phyloP scores from a whole-genome alignment of 1,140 invertebrate species.

The Chironomus striatipennis region DNA sequence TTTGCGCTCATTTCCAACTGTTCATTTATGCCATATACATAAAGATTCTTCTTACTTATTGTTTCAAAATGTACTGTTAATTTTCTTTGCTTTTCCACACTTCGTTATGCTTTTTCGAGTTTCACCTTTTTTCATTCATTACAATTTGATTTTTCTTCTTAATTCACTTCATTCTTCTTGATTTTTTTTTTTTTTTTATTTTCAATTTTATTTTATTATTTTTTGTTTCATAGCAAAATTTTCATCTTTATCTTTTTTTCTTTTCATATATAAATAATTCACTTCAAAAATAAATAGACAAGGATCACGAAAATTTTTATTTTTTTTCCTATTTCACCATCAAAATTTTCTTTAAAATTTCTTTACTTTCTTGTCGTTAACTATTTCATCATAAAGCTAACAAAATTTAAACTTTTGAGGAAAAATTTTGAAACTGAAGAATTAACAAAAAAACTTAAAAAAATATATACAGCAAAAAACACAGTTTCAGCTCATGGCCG shows the following conservation, averaged over 20 bases:
- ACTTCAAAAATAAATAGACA: no score
- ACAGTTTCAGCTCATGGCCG: conserved; percentile 13
- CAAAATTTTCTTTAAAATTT: no score
- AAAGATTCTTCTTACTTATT: conserved; percentile 5
- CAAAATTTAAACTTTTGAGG: background rate
- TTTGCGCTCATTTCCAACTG: conserved; percentile 16
- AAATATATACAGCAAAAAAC: conserved; percentile 6
- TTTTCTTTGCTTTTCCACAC: conserved; percentile 18
- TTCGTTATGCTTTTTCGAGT: conserved; percentile 13
- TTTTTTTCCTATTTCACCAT: no score
- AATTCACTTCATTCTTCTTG: background rate
- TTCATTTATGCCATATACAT: conserved; percentile 18
- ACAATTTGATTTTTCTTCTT: background rate
- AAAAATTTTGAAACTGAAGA: background rate
- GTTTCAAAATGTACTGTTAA: background rate
- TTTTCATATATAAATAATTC: no score
- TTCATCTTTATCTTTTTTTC: no score
- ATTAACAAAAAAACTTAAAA: background rate
- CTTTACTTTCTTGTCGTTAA: no score
- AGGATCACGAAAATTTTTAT: no score
- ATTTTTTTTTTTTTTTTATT: background rate
- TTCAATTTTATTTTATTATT: background rate
- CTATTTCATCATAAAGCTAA: no score
- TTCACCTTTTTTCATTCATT: conserved; percentile 5
- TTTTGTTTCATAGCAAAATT: no score